Base-by-base conservation (phyloP, 2,113 vertebrate species). In the Plecturocebus donacophilus region DNA sequence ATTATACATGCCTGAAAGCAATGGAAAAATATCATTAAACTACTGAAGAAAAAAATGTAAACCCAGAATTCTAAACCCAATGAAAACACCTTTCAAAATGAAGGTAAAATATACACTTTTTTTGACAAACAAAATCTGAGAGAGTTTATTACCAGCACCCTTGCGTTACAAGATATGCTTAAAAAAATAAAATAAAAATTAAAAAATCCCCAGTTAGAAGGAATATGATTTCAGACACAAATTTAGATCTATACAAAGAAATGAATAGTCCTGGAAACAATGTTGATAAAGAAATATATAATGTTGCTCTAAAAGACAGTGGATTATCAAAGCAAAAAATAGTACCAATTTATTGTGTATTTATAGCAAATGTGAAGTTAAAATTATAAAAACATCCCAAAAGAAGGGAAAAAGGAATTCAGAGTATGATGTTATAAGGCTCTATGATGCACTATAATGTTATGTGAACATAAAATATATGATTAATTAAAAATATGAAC, bases 311-410 rank as follows among this genome's bases (percentile, higher is more conserved):
- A 84, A 94, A 82, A 87, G 35, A 84, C 4, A 82, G 30, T 54
- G 9, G 52, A 73, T 9, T 76, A 14, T 90, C 40, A 93, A 87
- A 83, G 11, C 17, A 91, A 87, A 83, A 88, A 58, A 70, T n/a
- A 42, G 11, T n/a, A 91, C 27, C 19, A 77, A 77, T n/a, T 68
- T 56, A 83, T 21, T 91, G 12, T 47, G 4, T 64, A 6, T 88
- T 70, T 88, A 38, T 40, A 52, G 21, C 17, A 61, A 58, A 52
- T 86, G 10, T 81, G 13, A 94, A 96, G 73, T 38, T 94, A 73
- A 94, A 96, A 81, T 79, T 90, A 85, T 86, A 81, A 93, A 45
- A 68, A 71, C 30, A 85, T 86, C 52, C 19, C 52, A 64, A 96
- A 86, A n/a, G 6, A 80, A 71, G 21, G n/a, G 13, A 92, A 49